Conservation (phyloP, 1,140 invertebrate genomes). For the Drosophila simulans region DNA sequence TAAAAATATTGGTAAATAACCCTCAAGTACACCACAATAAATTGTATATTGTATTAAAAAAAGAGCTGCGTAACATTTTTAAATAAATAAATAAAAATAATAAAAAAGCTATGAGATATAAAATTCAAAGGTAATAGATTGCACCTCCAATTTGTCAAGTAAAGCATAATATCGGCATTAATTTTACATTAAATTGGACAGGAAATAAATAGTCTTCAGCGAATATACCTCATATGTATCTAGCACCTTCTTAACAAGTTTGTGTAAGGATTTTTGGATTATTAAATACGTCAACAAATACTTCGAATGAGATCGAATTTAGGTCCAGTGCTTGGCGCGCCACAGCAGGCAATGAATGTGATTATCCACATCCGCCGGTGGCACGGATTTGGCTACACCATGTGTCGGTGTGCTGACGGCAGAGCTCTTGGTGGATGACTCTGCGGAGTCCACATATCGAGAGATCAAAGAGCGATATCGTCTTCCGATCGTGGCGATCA, state of each 20-base stretch:
- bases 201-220: not conserved
- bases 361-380: constrained; percentile 85
- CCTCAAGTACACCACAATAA: no score
- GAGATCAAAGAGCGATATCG: constrained; percentile 93
- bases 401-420: constrained; percentile 69
- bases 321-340: constrained; percentile 90
- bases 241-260: constrained; percentile 24
- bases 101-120: not conserved
- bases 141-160: not conserved
- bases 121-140: not conserved
- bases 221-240: constrained; percentile 6
- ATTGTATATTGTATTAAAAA: no score
- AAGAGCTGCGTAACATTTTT: no score
- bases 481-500: constrained; percentile 92
- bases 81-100: not conserved
- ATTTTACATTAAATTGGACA: not conserved
- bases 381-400: constrained; percentile 56
- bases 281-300: constrained; percentile 39
- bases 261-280: constrained; percentile 7
- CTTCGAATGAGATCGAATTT: constrained; percentile 53
- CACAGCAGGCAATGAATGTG: constrained; percentile 90
- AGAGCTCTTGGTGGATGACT: constrained; percentile 29
- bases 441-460: constrained; percentile 87
- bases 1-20: no score
- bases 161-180: not conserved